These are phyloP conservation scores for Gymnocephalus cernua DNA, from an alignment of 2,113 vertebrate genomes.

Conservation along the genomic window DNA sequence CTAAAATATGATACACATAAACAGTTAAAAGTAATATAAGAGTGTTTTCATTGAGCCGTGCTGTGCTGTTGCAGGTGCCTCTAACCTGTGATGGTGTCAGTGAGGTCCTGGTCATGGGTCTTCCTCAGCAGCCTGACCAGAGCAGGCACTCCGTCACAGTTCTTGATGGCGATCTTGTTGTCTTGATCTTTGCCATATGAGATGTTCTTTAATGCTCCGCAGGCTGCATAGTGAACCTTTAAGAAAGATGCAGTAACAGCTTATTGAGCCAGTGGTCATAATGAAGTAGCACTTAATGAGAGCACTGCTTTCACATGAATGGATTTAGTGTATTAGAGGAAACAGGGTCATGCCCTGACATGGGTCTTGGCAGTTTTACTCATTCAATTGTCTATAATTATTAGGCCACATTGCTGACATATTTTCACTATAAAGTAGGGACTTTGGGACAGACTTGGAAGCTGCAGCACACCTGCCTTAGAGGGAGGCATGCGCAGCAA, in stretches of 20 bases:
- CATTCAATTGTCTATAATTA: neutral
- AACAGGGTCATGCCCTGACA: neutral
- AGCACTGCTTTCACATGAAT: neutral
- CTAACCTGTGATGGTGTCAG: slow-evolving; percentile 94
- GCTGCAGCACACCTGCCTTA: too few species aligned
- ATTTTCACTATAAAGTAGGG: slow-evolving; percentile 1
- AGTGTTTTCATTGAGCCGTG: neutral
- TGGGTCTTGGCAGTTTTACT: neutral
- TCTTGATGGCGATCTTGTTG: slow-evolving; percentile 98
- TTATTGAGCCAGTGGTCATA: neutral
- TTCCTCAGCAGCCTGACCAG: slow-evolving; percentile 92
- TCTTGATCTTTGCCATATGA: slow-evolving; percentile 94
- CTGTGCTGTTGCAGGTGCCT: neutral
- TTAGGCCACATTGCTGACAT: neutral
- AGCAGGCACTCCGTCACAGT: slow-evolving; percentile 94
- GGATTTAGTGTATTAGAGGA: neutral
- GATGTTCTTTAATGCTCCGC: slow-evolving; percentile 97
- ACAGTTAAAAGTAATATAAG: neutral
- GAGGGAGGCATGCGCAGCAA: too few species aligned
- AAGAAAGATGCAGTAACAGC: neutral
- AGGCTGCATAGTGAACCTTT: slow-evolving; percentile 90
- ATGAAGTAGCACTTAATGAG: neutral
- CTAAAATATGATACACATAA: neutral
- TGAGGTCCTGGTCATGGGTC: slow-evolving; percentile 92
- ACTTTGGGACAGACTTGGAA: too few species aligned